Base-by-base conservation (phyloP, 2,797 vertebrate genomes). In the Danio jaintianensis region DNA sequence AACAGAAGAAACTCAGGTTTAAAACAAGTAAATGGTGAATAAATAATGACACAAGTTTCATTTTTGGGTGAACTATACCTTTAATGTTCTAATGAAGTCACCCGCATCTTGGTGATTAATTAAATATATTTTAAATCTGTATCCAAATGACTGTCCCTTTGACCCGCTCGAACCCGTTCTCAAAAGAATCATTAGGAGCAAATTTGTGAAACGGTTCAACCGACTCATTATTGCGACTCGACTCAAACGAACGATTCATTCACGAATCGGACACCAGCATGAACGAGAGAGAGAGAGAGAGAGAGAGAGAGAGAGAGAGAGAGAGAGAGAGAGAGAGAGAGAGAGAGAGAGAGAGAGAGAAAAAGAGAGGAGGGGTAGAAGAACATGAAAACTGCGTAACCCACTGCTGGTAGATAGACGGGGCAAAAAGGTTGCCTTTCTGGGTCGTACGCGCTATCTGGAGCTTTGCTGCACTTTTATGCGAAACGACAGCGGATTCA, bases 341-440 rank as follows among this genome's bases (percentile, higher is more conserved):
- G 78, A 22, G 76, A 56, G 87, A 63, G 79, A 76, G 77, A 68
- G 79, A 64, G 56, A 71, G 75, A 67, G 81, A 42, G 29, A 18
- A 59, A 58, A 79, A 62, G 56, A 47, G 72, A 68, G 78, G 85
- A 52, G 74, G 53, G 74, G 77, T 77, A 56, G 75, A 77, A 67
- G 66, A 68, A 84, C 62, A 85, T 83, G 87, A 79, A 82, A 83
- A 88, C 84, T 88, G 88, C 82, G 85, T 83, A 72, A 83, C 83
- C 82, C 90, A 90, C 84, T 89, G 89, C 87, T 89, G 91, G 87
- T 85, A 76, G 91, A 91, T 64, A 83, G 86, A 84, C 85, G 64
- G 77, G 83, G 71, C 86, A 79, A 88, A 82, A 83, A 86, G 84
- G 74, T 80, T 82, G 85, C 63, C 68, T 87, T 73, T 58, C 83